Conservation (phyloP, 1,140 invertebrate species). For the Macrostomum lignano region DNA sequence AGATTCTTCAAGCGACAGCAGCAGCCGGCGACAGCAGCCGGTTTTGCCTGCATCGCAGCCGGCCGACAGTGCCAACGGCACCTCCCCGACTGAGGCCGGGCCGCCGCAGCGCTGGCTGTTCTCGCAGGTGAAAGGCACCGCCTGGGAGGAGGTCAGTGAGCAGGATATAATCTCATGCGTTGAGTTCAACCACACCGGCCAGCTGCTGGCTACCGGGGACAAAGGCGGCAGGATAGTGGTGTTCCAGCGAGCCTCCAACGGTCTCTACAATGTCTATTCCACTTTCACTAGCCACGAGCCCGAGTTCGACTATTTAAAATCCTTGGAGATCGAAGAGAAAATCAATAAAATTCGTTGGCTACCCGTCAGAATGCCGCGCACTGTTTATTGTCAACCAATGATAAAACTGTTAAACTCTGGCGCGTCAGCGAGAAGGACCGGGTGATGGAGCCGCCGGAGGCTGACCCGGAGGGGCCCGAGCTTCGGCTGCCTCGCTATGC, state of each 20-base stretch:
- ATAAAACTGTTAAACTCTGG: constrained; percentile 53
- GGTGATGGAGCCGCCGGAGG: neutral
- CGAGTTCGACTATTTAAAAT: constrained; percentile 98
- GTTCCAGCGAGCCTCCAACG: constrained; percentile 52
- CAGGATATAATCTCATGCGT: constrained; percentile 96
- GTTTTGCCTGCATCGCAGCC: no score
- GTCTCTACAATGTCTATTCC: constrained; percentile 77
- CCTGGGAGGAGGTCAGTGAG: constrained; percentile 94
- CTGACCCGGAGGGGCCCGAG: neutral
- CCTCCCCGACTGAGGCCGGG: no score
- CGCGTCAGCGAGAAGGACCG: constrained; percentile 55
- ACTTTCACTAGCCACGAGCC: constrained; percentile 99
- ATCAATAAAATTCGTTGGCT: constrained; percentile 99
- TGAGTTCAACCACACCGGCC: constrained; percentile 94
- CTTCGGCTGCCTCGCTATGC: constrained; percentile 4
- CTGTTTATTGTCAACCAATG: constrained; percentile 89
- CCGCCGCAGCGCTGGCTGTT: no score
- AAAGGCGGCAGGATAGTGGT: constrained; percentile 96
- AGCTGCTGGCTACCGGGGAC: constrained; percentile 86
- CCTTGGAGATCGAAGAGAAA: constrained; percentile 97
- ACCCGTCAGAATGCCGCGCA: constrained; percentile 77
- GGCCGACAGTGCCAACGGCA: no score
- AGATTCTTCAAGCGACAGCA: no score
- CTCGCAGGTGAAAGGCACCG: constrained; percentile 92
- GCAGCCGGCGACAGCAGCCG: no score